A percentile compares a stretch with the other conserved stretches of the same genome.
Evolutionary conservation across 2,113 vertebrate genomes (phyloP).

Genomic region (Macroglossus sobrinus): DNA sequence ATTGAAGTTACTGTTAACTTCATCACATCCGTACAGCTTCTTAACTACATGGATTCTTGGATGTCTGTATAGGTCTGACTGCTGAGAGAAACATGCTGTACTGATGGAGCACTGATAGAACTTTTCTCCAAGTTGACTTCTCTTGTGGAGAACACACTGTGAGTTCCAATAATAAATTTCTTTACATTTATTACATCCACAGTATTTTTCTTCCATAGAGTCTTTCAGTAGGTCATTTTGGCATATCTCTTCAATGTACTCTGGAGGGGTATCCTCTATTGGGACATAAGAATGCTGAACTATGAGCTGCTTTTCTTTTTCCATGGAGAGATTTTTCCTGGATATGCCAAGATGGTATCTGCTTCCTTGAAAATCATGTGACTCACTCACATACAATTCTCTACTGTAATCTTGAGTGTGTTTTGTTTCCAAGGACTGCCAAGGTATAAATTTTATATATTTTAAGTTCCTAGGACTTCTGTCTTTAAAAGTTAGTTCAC

Average conservation of each 20-base stretch:
- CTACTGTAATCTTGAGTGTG: background rate
- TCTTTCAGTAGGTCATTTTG: conserved; percentile 22
- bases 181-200: conserved; percentile 31
- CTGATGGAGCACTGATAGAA: background rate
- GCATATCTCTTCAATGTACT: background rate
- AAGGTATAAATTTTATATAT: conserved; percentile 6
- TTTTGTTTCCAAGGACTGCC: conserved; percentile 42
- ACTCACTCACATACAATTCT: background rate
- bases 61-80: conserved; percentile 40
- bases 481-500: conserved; percentile 36
- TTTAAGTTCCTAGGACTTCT: conserved; percentile 21
- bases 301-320: background rate
- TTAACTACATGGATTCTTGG: conserved; percentile 82
- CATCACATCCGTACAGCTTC: conserved; percentile 74
- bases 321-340: background rate
- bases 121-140: conserved; percentile 28
- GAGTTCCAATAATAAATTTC: conserved; percentile 42
- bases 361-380: background rate
- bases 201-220: background rate
- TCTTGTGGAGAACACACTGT: conserved; percentile 11
- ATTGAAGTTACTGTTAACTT: conserved; percentile 57
- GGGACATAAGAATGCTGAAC: background rate
- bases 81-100: conserved; percentile 55
- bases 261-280: background rate
- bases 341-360: background rate